These are phyloP conservation scores for Subanguina moxae DNA, from an alignment of 1,140 invertebrate species.

Conservation along the genomic window DNA sequence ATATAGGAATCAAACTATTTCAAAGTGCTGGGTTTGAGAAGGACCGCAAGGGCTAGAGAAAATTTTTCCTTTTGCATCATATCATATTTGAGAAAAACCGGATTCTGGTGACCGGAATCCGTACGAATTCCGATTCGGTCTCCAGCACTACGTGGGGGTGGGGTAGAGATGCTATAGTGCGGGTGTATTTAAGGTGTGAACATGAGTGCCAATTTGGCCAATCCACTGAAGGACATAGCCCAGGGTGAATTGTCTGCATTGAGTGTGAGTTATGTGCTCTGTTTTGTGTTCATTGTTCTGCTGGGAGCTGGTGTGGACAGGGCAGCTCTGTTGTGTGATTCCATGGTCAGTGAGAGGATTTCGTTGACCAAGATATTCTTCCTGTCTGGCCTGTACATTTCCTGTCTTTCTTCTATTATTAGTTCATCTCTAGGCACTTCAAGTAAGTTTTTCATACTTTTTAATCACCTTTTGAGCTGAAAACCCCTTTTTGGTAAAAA, in stretches of 20 bases:
- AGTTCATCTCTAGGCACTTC: constrained; percentile 91
- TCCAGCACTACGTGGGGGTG: too few species aligned
- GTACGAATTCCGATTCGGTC: too few species aligned
- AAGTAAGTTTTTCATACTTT: constrained; percentile 25
- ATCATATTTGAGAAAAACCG: too few species aligned
- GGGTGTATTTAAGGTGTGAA: constrained; percentile 67
- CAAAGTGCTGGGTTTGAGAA: too few species aligned
- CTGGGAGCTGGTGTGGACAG: constrained; percentile 80
- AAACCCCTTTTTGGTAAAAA: too few species aligned
- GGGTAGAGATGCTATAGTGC: too few species aligned
- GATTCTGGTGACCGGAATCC: too few species aligned
- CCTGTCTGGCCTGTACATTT: constrained; percentile 84
- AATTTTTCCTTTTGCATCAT: too few species aligned
- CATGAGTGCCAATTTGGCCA: constrained; percentile 89
- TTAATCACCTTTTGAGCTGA: too few species aligned
- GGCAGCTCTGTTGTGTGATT: constrained; percentile 71
- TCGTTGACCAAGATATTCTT: constrained; percentile 70
- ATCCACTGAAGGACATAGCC: constrained; percentile 85
- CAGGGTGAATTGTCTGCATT: constrained; percentile 86
- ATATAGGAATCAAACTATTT: too few species aligned
- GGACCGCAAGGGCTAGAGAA: too few species aligned
- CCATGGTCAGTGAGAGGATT: constrained; percentile 76
- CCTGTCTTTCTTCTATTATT: constrained; percentile 86
- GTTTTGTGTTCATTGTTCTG: constrained; percentile 80
- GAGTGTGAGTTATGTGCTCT: constrained; percentile 81